Conservation (phyloP, 2,888 invertebrate genomes). For the Sabellastarte sp. region DNA sequence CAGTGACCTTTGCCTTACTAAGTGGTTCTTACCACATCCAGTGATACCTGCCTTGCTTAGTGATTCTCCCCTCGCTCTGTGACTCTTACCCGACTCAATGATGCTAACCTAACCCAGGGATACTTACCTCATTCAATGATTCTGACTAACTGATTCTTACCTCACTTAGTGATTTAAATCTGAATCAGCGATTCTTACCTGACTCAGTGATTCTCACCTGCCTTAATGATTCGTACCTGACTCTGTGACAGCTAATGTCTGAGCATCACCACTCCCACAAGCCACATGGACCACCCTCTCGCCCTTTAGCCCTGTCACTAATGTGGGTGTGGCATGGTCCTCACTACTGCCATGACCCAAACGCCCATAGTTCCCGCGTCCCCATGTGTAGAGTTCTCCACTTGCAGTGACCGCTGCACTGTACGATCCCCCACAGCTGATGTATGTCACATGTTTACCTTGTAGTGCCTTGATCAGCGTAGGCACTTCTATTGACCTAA, state of each 20-base stretch:
- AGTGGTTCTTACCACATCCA: no score
- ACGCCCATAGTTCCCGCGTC: conserved; percentile 89
- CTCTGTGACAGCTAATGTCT: conserved; percentile 77
- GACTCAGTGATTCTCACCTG: no score
- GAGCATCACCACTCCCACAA: conserved; percentile 93
- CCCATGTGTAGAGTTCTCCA: conserved; percentile 94
- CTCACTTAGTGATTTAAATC: no score
- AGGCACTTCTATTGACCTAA: conserved; percentile 72
- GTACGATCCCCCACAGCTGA: conserved; percentile 92
- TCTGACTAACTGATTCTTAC: no score
- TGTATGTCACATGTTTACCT: conserved; percentile 76
- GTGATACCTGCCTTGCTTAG: no score
- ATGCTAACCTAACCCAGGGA: no score
- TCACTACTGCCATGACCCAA: conserved; percentile 92
- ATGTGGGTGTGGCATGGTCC: conserved; percentile 85
- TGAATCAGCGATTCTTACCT: no score
- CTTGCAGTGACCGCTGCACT: conserved; percentile 85
- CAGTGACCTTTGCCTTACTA: no score
- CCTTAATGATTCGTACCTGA: background rate
- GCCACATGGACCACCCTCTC: conserved; percentile 64
- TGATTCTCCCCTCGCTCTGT: no score
- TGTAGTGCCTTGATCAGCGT: conserved; percentile 80
- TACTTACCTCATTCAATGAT: no score
- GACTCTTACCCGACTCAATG: no score
- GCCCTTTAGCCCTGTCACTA: conserved; percentile 64